Evolutionary conservation across 2,888 invertebrate species (phyloP).

Genomic region (Suillia variegata): DNA sequence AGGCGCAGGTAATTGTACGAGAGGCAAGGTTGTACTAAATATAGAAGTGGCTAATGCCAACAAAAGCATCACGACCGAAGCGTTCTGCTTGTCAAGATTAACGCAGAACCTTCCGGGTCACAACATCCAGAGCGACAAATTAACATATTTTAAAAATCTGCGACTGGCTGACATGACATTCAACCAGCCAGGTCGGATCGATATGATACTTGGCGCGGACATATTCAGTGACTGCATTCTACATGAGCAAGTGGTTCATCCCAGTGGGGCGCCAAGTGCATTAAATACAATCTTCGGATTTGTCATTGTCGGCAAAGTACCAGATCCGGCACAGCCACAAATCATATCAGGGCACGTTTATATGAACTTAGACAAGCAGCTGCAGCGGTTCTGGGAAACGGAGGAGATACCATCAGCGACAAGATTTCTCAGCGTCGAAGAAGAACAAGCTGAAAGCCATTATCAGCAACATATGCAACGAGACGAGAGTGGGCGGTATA

Average conservation of each 20-base stretch:
- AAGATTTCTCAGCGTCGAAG: constrained; percentile 20
- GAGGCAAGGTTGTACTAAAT: constrained; percentile 19
- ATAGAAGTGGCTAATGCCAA: neutral
- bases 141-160: constrained; percentile 15
- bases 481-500: constrained; percentile 14
- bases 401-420: constrained; percentile 16
- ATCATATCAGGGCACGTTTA: neutral
- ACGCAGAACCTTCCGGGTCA: constrained; percentile 23
- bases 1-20: constrained; percentile 7
- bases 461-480: constrained; percentile 11
- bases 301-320: constrained; percentile 15
- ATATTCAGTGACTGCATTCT: constrained; percentile 17
- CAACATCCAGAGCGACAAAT: neutral
- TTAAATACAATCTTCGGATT: constrained; percentile 26
- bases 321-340: neutral
- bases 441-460: constrained; percentile 22
- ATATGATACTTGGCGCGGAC: constrained; percentile 10
- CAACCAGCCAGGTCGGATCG: constrained; percentile 7
- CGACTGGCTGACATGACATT: constrained; percentile 8
- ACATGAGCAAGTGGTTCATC: constrained; percentile 14
- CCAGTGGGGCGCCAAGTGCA: constrained; percentile 22
- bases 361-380: constrained; percentile 13
- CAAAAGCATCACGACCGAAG: constrained; percentile 7
- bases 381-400: constrained; percentile 24
- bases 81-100: constrained; percentile 17